phyloP scores from a whole-genome alignment of 2,888 invertebrate species.

The Dorcus hopei region DNA sequence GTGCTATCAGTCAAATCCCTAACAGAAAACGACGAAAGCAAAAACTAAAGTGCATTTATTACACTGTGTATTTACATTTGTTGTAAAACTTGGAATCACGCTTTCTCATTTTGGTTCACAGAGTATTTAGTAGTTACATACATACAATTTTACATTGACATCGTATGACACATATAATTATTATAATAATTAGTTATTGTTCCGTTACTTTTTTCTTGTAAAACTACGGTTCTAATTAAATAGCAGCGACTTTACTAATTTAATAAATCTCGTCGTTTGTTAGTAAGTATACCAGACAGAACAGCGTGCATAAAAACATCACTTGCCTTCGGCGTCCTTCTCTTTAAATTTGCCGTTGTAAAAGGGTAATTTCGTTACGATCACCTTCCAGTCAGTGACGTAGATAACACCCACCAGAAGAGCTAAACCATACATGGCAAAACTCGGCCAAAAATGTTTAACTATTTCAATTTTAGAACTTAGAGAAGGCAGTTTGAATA shows the following conservation, averaged over 20 bases:
- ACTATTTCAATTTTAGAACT: conserved; percentile 23
- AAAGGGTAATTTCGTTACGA: conserved; percentile 30
- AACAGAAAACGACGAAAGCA: too few relatives aligned
- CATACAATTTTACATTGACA: neutral
- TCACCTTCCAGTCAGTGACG: conserved; percentile 30
- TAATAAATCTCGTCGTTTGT: too few relatives aligned
- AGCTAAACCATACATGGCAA: conserved; percentile 20
- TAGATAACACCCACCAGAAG: conserved; percentile 20
- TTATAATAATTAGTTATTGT: neutral
- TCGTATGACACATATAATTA: neutral
- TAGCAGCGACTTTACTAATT: too few relatives aligned
- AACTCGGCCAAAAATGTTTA: conserved; percentile 21
- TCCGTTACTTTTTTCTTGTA: too few relatives aligned
- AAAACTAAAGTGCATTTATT: neutral
- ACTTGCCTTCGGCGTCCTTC: conserved; percentile 2
- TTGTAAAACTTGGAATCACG: neutral
- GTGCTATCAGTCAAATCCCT: neutral
- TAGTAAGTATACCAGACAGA: too few relatives aligned
- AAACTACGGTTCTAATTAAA: too few relatives aligned
- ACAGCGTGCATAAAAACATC: too few relatives aligned
- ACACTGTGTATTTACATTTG: neutral
- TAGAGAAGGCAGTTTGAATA: neutral
- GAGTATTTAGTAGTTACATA: neutral
- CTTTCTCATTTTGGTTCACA: neutral
- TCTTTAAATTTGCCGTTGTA: conserved; percentile 29